A percentile compares a stretch with the other conserved stretches of the same genome.
phyloP scores from a whole-genome alignment of 2,888 invertebrate genomes.

The Lepeophtheirus nordmannii region DNA sequence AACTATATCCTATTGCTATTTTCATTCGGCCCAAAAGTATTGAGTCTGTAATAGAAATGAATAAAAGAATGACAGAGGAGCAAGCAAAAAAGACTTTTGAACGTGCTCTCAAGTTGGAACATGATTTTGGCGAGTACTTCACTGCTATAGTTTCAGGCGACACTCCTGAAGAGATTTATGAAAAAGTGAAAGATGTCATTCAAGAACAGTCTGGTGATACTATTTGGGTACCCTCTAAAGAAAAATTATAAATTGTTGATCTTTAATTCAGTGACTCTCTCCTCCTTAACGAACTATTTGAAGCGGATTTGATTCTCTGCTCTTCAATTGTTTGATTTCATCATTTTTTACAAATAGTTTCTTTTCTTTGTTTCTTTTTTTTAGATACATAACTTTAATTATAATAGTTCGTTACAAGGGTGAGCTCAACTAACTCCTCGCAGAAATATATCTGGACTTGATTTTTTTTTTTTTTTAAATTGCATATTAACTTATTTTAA shows the following conservation, averaged over 20 bases:
- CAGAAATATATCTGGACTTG: not conserved
- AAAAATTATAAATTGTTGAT: constrained; percentile 55
- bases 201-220: constrained; percentile 82
- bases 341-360: no score
- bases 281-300: no score
- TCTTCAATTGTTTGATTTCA: no score
- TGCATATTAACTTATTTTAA: no score
- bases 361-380: no score
- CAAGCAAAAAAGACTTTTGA: constrained; percentile 95
- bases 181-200: constrained; percentile 83
- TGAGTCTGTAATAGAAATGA: constrained; percentile 97
- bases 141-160: constrained; percentile 63
- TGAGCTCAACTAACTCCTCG: constrained; percentile 2
- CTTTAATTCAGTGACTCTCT: not conserved
- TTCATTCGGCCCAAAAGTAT: constrained; percentile 96
- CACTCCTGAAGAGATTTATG: constrained; percentile 92
- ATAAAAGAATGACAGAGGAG: constrained; percentile 92
- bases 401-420: no score
- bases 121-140: constrained; percentile 95
- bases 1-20: constrained; percentile 91
- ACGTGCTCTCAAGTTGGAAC: constrained; percentile 88
- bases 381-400: no score
- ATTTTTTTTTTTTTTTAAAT: no score
- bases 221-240: constrained; percentile 94
- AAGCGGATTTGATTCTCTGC: no score